Base-by-base conservation (phyloP, 2,797 vertebrate species). In the Cephalopachus bancanus region DNA sequence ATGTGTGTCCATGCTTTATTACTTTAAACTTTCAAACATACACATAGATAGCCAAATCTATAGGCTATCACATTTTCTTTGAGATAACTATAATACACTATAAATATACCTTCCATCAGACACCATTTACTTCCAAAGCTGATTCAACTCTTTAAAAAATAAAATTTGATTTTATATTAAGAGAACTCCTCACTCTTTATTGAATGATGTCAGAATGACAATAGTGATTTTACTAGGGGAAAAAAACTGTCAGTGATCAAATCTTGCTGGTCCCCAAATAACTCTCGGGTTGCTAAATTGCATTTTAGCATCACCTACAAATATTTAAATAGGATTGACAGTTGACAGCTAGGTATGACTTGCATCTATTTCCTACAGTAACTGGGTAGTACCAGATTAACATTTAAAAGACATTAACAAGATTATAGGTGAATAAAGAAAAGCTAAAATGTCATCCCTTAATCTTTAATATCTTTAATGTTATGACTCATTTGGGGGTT, bases 201-300 rank as follows among this genome's bases (percentile, higher is more conserved):
- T 93, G 33, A 8, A 87, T 92, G 62, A 95, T 87, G 62, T 74
- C 59, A 81, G 76, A 97, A 78, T 83, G 44, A 65, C 37, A 95
- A 74, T 91, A 96, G 79, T 74, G 60, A 95, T 94, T 90, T 95
- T 7, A 90, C 85, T 90, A 97, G 55, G 3, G 44, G 6, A 20
- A 83, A 78, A 64, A 89, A 71, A 92, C 71, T 74, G n/a, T 94
- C 78, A 89, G 64, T 97, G 79, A 86, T 97, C 95, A 91, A 97
- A 95, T 83, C 62, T 89, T 95, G 28, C 51, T 69, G 60, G 83
- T 91, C 65, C 91, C 62, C 69, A 90, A 95, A 96, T 78, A 97
- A 89, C 14, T 55, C 91, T 89, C 44, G 55, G 10, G 20, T 97
- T 95, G 72, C 26, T 95, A 83, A 97, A 96, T 86, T 92, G 60